Evolutionary conservation across 2,888 invertebrate genomes (phyloP).

Genomic region (Mythimna lalbum): DNA sequence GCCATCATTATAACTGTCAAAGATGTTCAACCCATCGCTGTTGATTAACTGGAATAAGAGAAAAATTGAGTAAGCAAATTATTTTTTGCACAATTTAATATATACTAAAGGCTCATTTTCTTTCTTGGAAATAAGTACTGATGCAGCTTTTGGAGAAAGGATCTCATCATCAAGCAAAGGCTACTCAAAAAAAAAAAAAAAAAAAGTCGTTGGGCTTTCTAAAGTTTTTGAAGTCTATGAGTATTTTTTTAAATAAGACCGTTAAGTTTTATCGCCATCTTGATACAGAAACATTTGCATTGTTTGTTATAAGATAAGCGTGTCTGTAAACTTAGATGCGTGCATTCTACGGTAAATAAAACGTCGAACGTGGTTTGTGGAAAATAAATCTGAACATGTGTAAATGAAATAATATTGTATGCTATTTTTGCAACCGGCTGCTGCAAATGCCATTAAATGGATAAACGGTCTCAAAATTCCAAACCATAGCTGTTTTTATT

Average conservation of each 20-base stretch:
- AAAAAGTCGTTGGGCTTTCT: not conserved
- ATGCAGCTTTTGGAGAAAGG: not conserved
- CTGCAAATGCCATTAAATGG: not conserved
- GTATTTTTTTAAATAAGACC: not conserved
- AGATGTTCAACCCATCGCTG: not conserved
- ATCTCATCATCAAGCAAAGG: not conserved
- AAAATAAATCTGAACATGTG: conserved; percentile 3
- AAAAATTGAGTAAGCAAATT: not conserved
- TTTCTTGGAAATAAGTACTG: not conserved
- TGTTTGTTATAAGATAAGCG: conserved; percentile 23
- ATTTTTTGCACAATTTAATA: not conserved
- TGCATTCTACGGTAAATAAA: conserved; percentile 18
- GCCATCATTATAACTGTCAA: not conserved
- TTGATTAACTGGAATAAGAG: not conserved
- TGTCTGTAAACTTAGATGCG: conserved; percentile 6
- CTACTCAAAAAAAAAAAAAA: not conserved
- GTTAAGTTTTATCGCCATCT: not conserved
- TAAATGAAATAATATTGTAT: not conserved
- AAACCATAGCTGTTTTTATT: not conserved
- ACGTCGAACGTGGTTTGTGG: not conserved
- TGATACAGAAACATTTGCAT: conserved; percentile 11
- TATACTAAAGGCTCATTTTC: not conserved
- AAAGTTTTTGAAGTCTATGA: not conserved
- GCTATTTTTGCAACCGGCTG: not conserved
- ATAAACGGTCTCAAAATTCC: too few species aligned